Percentiles rank a stretch among this genome's conserved stretches.
Conservation (phyloP, 1,140 invertebrate species). For the Diorhabda elongata region DNA sequence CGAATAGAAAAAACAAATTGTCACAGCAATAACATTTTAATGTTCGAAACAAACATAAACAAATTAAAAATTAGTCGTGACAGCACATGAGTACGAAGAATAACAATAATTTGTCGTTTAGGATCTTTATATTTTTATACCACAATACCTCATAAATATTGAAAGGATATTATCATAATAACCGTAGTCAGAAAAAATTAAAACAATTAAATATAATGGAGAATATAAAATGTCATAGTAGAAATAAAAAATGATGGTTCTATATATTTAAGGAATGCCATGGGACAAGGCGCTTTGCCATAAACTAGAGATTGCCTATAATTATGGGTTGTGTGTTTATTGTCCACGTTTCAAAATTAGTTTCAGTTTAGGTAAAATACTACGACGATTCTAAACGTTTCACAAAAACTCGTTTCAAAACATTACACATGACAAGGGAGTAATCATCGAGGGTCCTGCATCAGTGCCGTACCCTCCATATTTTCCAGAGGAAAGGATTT, state of each 20-base stretch:
- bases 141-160: slow-evolving; percentile 19
- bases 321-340: slow-evolving; percentile 28
- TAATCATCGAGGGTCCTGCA: slow-evolving; percentile 11
- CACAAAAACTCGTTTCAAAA: slow-evolving; percentile 22
- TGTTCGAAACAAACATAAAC: slow-evolving; percentile 12
- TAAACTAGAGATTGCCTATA: slow-evolving; percentile 31
- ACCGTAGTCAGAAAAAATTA: slow-evolving; percentile 18
- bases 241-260: slow-evolving; percentile 28
- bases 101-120: slow-evolving; percentile 17
- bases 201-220: slow-evolving; percentile 21
- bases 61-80: slow-evolving; percentile 15
- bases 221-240: slow-evolving; percentile 30
- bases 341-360: slow-evolving; percentile 28
- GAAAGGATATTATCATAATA: slow-evolving; percentile 11
- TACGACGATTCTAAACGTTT: slow-evolving; percentile 21
- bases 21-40: slow-evolving; percentile 13
- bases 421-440: slow-evolving; percentile 21
- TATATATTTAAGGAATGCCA: slow-evolving; percentile 27
- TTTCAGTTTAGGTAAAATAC: slow-evolving; percentile 25
- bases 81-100: slow-evolving; percentile 2
- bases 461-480: not conserved
- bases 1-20: slow-evolving; percentile 14
- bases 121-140: slow-evolving; percentile 11
- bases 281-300: slow-evolving; percentile 23
- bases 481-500: no score